Evolutionary conservation across 2,888 invertebrate species (phyloP).

Genomic region (Lepidonotus clava): DNA sequence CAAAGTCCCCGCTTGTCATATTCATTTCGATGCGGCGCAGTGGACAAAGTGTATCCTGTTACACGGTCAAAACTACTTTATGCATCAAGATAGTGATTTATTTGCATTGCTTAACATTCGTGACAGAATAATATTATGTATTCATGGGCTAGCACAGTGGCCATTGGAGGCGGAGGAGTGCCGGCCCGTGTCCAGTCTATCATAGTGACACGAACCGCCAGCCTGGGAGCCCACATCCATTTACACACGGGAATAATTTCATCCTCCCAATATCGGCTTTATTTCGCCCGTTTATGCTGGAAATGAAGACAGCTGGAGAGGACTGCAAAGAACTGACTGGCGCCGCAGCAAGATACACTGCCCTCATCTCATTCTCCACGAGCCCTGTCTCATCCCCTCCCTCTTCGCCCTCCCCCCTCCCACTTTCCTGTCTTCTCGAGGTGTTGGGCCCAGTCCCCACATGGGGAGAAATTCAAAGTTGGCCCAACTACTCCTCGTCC

Average conservation of each 20-base stretch:
- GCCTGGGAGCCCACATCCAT: slow-evolving; percentile 26
- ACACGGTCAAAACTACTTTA: slow-evolving; percentile 51
- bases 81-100: slow-evolving; percentile 47
- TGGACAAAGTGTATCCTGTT: slow-evolving; percentile 48
- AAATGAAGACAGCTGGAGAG: slow-evolving; percentile 45
- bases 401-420: too few relatives aligned
- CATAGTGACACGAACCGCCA: slow-evolving; percentile 17
- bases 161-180: background rate
- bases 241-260: slow-evolving; percentile 44
- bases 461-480: background rate
- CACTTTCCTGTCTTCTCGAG: too few relatives aligned
- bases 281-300: slow-evolving; percentile 29
- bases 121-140: slow-evolving; percentile 48
- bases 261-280: slow-evolving; percentile 44
- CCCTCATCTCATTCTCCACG: background rate
- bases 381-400: background rate
- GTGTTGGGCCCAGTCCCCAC: too few relatives aligned
- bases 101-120: slow-evolving; percentile 48
- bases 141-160: slow-evolving; percentile 39
- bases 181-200: slow-evolving; percentile 36
- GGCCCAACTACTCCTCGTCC: background rate
- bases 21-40: slow-evolving; percentile 30
- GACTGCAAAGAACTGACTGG: background rate
- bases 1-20: slow-evolving; percentile 33
- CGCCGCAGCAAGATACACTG: background rate